Evolutionary conservation across 2,888 invertebrate species (phyloP), one percentile per base, ranked within the genome.

Genomic region (Antheraea assamensis): DNA sequence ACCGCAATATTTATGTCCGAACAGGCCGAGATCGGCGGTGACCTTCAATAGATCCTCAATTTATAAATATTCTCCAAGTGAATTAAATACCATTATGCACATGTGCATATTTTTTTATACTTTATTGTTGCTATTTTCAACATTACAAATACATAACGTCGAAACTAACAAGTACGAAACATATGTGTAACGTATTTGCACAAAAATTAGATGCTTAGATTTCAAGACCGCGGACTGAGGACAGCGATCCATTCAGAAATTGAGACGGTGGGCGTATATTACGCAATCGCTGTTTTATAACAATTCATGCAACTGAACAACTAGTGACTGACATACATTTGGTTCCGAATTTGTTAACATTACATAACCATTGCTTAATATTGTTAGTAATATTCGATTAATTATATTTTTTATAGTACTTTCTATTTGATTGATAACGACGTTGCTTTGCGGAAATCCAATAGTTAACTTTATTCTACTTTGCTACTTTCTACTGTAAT

Each of bases 181-280:
- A 13, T 35, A 13, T 68, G 21, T 68, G 21, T 68, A 68, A 68
- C n/a, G 35, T 68, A n/a, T 68, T 68, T 35, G 68, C n/a, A 68
- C n/a, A 68, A 10, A 35, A 35, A 35, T 35, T 68, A 68, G 55
- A 42, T 47, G 24, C 27, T 58, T 42, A 55, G 30, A 58, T 73
- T 55, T 19, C 27, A 73, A 55, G 70, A 64, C 76, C 73, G 74
- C 74, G 74, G 76, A 78, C 79, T 78, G 79, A 75, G 78, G 76
- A 74, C 76, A 78, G 78, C 78, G 81, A 80, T 90, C 91, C 92
- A 92, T 92, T 92, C 92, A 92, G 92, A 91, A 92, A 80, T 75
- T 73, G 76, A 78, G 72, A 72, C 77, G 75, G 88, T 92, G 88
- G 92, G 92, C 87, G 91, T 87, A 80, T 80, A 68, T 31, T 68